A percentile compares a stretch with the other conserved stretches of the same genome.
phyloP scores from a whole-genome alignment of 2,888 invertebrate species.

The Volucella inanis region DNA sequence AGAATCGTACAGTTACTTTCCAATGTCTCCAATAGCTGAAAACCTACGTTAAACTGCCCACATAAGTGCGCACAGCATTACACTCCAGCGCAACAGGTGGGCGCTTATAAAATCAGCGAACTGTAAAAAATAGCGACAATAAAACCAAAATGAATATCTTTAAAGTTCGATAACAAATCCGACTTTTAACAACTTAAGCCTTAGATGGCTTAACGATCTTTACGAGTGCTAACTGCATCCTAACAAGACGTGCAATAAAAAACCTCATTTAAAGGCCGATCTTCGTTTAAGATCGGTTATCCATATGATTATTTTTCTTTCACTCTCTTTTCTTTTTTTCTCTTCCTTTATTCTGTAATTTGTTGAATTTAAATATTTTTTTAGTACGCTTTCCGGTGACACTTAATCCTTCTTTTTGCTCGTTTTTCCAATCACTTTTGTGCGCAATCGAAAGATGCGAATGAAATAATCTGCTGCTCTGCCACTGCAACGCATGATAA shows the following conservation, averaged over 20 bases:
- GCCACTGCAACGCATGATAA: too few species aligned
- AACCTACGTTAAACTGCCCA: background rate
- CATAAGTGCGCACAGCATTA: background rate
- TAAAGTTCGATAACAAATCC: conserved; percentile 24
- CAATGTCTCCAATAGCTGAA: too few species aligned
- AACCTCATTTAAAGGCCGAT: background rate
- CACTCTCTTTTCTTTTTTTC: background rate
- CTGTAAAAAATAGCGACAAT: background rate
- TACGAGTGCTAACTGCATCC: conserved; percentile 10
- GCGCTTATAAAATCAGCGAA: conserved; percentile 3
- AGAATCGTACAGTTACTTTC: too few species aligned
- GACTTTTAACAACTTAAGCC: conserved; percentile 1
- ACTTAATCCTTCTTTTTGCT: background rate
- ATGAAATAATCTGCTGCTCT: too few species aligned
- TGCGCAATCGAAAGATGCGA: too few species aligned
- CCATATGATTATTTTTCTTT: conserved; percentile 19
- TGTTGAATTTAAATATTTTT: conserved; percentile 26
- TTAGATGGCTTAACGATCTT: conserved; percentile 14
- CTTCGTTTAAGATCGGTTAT: conserved; percentile 2
- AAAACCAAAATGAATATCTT: conserved; percentile 10
- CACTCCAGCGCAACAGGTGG: background rate
- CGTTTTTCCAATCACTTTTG: background rate
- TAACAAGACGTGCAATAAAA: conserved; percentile 16
- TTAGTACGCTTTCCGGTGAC: conserved; percentile 1
- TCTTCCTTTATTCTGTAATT: conserved; percentile 4